Conservation (phyloP, 2,888 invertebrate species). For the Malacosoma neustria region DNA sequence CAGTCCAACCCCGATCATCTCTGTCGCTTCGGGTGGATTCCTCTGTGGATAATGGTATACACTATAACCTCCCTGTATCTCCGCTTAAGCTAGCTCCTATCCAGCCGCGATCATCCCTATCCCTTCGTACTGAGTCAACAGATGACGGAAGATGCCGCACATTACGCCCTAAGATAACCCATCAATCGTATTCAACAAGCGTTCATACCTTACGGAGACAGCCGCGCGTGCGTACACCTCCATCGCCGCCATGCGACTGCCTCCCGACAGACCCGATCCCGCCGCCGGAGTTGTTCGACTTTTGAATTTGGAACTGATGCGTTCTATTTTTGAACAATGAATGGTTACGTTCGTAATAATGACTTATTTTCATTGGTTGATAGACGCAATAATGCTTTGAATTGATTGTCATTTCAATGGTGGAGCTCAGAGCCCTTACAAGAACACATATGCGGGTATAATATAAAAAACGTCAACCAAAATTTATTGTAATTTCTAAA, state of each 20-base stretch:
- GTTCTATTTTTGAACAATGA: slow-evolving; percentile 3
- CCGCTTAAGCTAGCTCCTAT: no score
- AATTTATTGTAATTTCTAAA: no score
- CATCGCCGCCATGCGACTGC: slow-evolving; percentile 33
- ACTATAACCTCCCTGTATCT: no score
- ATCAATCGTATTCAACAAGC: slow-evolving; percentile 33
- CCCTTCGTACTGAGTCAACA: slow-evolving; percentile 35
- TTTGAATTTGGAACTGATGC: slow-evolving; percentile 20
- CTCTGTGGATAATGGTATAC: no score
- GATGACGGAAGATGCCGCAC: slow-evolving; percentile 19
- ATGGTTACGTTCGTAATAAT: no score
- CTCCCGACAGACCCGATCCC: slow-evolving; percentile 53
- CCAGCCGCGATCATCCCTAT: slow-evolving; percentile 45
- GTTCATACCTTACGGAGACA: slow-evolving; percentile 38
- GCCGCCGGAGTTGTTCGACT: slow-evolving; percentile 62
- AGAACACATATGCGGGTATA: no score
- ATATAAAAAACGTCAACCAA: no score
- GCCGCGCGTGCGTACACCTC: slow-evolving; percentile 23
- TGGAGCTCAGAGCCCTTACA: no score
- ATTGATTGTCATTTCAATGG: no score
- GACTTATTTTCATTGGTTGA: no score
- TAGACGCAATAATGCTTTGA: no score
- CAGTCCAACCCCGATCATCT: slow-evolving; percentile 38
- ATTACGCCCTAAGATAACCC: slow-evolving; percentile 19
- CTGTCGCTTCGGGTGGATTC: slow-evolving; percentile 41